Evolutionary conservation across 2,113 vertebrate genomes (phyloP).

Genomic region (Alectura lathami): DNA sequence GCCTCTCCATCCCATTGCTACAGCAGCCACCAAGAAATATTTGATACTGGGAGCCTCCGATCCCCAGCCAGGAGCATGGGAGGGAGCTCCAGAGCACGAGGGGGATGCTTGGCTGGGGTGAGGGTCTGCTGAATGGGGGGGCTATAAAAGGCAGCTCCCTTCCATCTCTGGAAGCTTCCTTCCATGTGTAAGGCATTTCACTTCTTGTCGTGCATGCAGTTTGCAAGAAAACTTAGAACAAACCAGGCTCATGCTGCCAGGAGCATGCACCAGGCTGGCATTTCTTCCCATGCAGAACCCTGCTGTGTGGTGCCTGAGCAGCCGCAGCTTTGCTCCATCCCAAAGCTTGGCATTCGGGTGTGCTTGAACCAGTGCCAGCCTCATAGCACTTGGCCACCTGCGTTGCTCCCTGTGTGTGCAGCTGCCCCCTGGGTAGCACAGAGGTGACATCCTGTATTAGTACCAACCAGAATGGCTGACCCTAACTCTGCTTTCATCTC

Average conservation of each 20-base stretch:
- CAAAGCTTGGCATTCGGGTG: background rate
- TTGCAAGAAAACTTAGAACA: background rate
- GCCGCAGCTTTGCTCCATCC: background rate
- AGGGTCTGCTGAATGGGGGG: background rate
- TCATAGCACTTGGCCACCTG: rapidly evolving
- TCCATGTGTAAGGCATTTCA: background rate
- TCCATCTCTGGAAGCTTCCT: background rate
- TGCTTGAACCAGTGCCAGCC: background rate
- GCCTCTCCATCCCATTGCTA: too few species aligned
- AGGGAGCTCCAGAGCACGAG: background rate
- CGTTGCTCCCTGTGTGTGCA: background rate
- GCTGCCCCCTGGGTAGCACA: background rate
- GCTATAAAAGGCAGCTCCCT: background rate
- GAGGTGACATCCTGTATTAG: rapidly evolving
- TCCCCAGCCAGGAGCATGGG: background rate
- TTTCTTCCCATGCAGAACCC: background rate
- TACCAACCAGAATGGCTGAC: background rate
- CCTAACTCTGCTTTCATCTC: rapidly evolving
- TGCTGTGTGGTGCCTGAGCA: rapidly evolving
- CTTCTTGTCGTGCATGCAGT: rapidly evolving
- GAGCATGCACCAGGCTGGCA: background rate
- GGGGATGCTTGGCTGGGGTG: background rate
- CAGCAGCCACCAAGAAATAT: too few species aligned
- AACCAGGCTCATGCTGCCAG: background rate
- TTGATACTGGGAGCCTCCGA: background rate